Conservation (phyloP, 2,888 invertebrate species). For the Embidobia sp. region DNA sequence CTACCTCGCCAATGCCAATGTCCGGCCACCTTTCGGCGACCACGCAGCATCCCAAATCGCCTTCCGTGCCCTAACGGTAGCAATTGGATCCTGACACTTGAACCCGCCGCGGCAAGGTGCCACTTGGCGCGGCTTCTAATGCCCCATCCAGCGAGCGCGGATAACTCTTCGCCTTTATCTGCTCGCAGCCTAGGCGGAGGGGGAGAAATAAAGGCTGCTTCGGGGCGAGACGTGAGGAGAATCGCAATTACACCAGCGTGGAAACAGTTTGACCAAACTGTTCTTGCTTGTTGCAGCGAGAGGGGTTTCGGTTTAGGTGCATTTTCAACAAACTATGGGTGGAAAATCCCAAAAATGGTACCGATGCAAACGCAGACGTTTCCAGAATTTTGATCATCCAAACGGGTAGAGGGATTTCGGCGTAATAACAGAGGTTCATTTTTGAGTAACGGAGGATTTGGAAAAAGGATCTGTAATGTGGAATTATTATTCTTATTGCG, state of each 20-base stretch:
- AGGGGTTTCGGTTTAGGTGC: too few relatives aligned
- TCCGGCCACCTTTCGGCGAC: slow-evolving; percentile 46
- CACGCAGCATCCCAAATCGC: slow-evolving; percentile 26
- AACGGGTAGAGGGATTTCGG: too few relatives aligned
- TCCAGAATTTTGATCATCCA: too few relatives aligned
- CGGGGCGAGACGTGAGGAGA: slow-evolving; percentile 11
- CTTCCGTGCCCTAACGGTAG: slow-evolving; percentile 20
- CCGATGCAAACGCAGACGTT: slow-evolving; percentile 61
- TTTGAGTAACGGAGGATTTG: too few relatives aligned
- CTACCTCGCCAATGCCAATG: slow-evolving; percentile 55
- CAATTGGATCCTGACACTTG: slow-evolving; percentile 28
- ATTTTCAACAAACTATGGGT: too few relatives aligned
- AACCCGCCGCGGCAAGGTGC: slow-evolving; percentile 21
- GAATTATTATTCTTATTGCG: too few relatives aligned
- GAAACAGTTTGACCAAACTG: too few relatives aligned
- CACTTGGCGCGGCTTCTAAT: slow-evolving; percentile 7
- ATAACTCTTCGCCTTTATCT: slow-evolving; percentile 23
- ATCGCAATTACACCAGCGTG: too few relatives aligned
- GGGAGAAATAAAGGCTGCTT: slow-evolving; percentile 5
- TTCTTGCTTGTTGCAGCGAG: too few relatives aligned
- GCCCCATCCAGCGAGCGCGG: not conserved
- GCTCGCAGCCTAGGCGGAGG: slow-evolving; percentile 5
- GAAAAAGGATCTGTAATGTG: too few relatives aligned
- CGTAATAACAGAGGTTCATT: too few relatives aligned
- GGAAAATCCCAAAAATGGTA: slow-evolving; percentile 18